These are phyloP conservation scores for Alosa sapidissima DNA, from an alignment of 2,797 vertebrate species.

Conservation along the genomic window DNA sequence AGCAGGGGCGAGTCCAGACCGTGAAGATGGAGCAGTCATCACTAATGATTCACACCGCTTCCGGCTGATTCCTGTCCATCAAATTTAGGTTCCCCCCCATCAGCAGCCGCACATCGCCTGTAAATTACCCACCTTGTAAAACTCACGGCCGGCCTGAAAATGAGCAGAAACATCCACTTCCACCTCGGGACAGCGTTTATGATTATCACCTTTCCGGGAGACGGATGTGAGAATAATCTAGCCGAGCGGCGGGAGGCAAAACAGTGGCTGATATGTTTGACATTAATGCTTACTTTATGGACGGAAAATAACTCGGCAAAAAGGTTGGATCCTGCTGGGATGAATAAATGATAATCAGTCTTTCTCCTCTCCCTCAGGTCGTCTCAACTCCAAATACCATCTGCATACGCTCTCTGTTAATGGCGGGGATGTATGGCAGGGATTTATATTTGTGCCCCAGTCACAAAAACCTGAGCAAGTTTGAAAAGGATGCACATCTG, in stretches of 20 bases:
- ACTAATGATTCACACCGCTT: slow-evolving; percentile 62
- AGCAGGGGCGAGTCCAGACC: background rate
- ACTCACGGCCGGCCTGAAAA: slow-evolving; percentile 58
- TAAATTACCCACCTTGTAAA: slow-evolving; percentile 69
- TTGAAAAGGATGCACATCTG: slow-evolving; percentile 1
- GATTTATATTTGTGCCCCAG: background rate
- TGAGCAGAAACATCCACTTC: slow-evolving; percentile 64
- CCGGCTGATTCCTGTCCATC: slow-evolving; percentile 62
- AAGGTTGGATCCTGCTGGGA: slow-evolving; percentile 35
- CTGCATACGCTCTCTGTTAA: slow-evolving; percentile 18
- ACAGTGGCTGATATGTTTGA: slow-evolving; percentile 46
- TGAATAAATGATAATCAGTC: slow-evolving; percentile 39
- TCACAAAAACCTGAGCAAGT: background rate
- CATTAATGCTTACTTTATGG: slow-evolving; percentile 45
- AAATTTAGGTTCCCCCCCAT: slow-evolving; percentile 56
- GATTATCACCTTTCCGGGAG: slow-evolving; percentile 49
- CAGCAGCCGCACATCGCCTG: slow-evolving; percentile 45
- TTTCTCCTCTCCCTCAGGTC: slow-evolving; percentile 35
- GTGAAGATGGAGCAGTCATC: slow-evolving; percentile 38
- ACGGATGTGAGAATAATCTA: slow-evolving; percentile 57
- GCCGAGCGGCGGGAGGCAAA: slow-evolving; percentile 47
- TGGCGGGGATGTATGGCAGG: background rate
- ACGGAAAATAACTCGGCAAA: slow-evolving; percentile 32
- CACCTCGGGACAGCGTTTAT: slow-evolving; percentile 60
- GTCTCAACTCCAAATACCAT: slow-evolving; percentile 27